These are phyloP conservation scores for Hippocampus guttulatus DNA, from an alignment of 2,113 vertebrate genomes.

Conservation along the genomic window DNA sequence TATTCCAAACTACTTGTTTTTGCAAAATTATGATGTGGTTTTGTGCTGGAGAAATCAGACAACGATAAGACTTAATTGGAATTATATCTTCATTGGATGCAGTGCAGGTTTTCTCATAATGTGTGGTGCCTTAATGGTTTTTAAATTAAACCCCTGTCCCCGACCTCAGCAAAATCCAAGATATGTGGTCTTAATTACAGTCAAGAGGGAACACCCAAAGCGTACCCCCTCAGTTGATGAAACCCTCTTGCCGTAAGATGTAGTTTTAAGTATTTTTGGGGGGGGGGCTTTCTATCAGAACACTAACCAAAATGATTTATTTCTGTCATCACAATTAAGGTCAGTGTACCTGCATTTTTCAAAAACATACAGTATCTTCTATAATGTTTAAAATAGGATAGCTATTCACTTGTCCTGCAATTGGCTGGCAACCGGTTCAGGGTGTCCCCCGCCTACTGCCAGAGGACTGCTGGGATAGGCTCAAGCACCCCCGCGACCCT, in stretches of 20 bases:
- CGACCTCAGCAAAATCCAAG: slow-evolving; percentile 71
- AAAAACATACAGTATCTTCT: slow-evolving; percentile 7
- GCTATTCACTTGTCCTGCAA: slow-evolving; percentile 20
- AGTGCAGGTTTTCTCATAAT: slow-evolving; percentile 39
- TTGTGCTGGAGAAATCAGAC: slow-evolving; percentile 52
- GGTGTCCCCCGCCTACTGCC: no score
- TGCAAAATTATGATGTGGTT: slow-evolving; percentile 63
- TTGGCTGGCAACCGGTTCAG: no score
- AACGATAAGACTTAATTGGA: slow-evolving; percentile 79
- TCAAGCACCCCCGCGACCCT: no score
- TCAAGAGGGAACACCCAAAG: slow-evolving; percentile 29
- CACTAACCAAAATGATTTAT: neutral
- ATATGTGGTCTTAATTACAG: slow-evolving; percentile 71
- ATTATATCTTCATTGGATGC: slow-evolving; percentile 60
- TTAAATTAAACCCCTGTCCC: slow-evolving; percentile 70
- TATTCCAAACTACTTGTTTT: slow-evolving; percentile 45
- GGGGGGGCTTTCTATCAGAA: neutral
- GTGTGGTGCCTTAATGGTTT: slow-evolving; percentile 62
- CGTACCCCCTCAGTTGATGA: slow-evolving; percentile 26
- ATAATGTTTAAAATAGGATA: slow-evolving; percentile 25
- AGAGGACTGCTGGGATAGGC: no score
- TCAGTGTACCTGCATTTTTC: neutral
- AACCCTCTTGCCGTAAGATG: slow-evolving; percentile 16
- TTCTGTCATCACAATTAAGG: slow-evolving; percentile 1
- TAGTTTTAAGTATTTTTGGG: slow-evolving; percentile 22